Base-by-base conservation (phyloP, 1,140 invertebrate species). In the Vollenhovia emeryi region DNA sequence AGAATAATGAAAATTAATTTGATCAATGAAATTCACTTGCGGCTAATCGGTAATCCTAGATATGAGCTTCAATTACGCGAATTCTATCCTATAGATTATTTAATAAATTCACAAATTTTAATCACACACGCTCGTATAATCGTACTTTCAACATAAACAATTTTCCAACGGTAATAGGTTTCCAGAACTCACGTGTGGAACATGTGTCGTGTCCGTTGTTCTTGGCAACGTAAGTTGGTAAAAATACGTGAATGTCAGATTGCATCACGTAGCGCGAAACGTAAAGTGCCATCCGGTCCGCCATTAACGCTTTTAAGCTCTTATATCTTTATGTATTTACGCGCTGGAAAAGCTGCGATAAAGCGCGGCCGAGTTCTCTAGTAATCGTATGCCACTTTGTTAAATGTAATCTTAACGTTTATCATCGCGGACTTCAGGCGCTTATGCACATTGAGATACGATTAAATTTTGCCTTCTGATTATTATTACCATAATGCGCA, bases 271-370 rank as follows among this genome's bases (percentile, higher is more conserved):
- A 66, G 3, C 36, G 36, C 40, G 8, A 68, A 79, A 66, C 33
- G 21, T 78, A 45, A 21, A 11, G 30, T 6, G 8, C 40, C 36
- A 43, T 50, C n/a, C 30, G 21, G 6, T 48, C 7, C 27, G 43
- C 59, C 21, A 43, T 80, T 78, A 78, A 30, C 18, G 75, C 43
- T 52, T 18, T 55, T 80, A 80, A 8, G 33, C 62, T n/a, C n/a
- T 80, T 55, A 40, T 36, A 27, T 69, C 21, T 33, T 80, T 57
- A 80, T 50, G 27, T 80, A 80, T 80, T 80, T 43, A 80, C 33
- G 24, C 6, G 62, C 15, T 30, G 55, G 21, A 40, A 69, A 80
- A 69, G 33, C 33, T 55, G 18, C 40, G 40, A 21, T 21, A 48
- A 27, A 43, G 27, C 18, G 6, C 18, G 7, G 15, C 18, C 2